Percentiles rank a stretch among this genome's conserved stretches.
These are phyloP conservation scores for Cryptotermes secundus DNA, from an alignment of 1,140 invertebrate species.

Conservation along the genomic window DNA sequence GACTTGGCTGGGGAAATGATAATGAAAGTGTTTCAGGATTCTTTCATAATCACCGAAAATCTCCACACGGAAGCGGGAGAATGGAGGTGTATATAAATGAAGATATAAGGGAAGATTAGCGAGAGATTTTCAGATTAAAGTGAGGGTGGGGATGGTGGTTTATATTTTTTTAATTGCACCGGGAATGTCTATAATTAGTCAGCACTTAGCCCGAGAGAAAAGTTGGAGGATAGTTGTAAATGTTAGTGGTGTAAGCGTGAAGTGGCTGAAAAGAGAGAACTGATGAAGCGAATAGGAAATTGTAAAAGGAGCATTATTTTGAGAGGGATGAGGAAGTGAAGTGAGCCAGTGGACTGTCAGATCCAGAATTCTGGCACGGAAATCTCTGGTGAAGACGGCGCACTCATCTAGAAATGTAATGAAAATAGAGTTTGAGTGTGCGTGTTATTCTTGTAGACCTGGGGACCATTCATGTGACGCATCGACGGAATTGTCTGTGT, in stretches of 20 bases:
- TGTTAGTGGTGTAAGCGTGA: not conserved
- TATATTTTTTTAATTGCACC: not conserved
- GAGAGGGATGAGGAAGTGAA: not conserved
- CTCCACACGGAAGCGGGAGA: not conserved
- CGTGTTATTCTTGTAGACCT: too few species aligned
- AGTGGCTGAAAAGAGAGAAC: not conserved
- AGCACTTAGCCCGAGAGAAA: not conserved
- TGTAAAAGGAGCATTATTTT: not conserved
- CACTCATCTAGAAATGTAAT: not conserved
- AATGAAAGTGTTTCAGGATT: constrained; percentile 13
- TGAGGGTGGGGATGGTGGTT: not conserved
- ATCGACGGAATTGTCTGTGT: too few species aligned
- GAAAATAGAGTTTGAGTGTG: not conserved
- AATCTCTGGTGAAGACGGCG: not conserved
- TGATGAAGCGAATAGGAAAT: not conserved
- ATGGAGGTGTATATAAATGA: constrained; percentile 13
- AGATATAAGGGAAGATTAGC: not conserved
- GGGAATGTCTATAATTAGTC: not conserved
- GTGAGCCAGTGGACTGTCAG: not conserved
- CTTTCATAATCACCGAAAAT: not conserved
- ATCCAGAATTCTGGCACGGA: not conserved
- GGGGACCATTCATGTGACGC: too few species aligned
- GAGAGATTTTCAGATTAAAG: constrained; percentile 4
- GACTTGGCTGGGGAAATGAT: not conserved
- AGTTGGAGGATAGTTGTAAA: not conserved